phyloP scores from a whole-genome alignment of 2,797 vertebrate species.

The Microcaecilia unicolor region DNA sequence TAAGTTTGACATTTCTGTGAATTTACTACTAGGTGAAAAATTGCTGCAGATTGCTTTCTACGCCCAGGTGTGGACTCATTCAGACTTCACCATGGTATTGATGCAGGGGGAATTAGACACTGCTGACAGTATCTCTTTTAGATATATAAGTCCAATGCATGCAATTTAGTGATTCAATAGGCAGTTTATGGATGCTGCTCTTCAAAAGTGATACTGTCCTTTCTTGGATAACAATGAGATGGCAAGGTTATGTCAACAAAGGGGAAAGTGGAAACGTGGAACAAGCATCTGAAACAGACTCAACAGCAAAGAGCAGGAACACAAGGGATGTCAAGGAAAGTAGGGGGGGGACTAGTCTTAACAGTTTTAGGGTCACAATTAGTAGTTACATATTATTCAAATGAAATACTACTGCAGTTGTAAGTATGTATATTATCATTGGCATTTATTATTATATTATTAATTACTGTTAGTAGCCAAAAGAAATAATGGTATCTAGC shows the following conservation, averaged over 20 bases:
- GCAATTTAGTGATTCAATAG: background rate
- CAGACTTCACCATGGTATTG: constrained; percentile 59
- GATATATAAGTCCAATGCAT: background rate
- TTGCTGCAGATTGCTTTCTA: too few species aligned
- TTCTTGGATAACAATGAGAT: constrained; percentile 34
- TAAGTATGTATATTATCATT: constrained; percentile 28
- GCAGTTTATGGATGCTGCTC: background rate
- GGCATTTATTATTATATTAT: constrained; percentile 19
- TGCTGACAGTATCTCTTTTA: constrained; percentile 53
- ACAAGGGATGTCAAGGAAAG: constrained; percentile 54
- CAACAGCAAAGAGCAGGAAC: constrained; percentile 69
- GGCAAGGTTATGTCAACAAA: constrained; percentile 41
- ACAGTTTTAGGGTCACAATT: constrained; percentile 31
- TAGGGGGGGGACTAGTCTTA: constrained; percentile 46
- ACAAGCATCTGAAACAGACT: constrained; percentile 51
- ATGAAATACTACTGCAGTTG: constrained; percentile 33
- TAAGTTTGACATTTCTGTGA: too few species aligned
- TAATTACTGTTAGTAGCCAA: constrained; percentile 36
- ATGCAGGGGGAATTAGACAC: constrained; percentile 12
- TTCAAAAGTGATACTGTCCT: constrained; percentile 50
- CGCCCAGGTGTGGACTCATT: too few species aligned
- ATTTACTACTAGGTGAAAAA: too few species aligned
- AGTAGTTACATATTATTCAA: constrained; percentile 21
- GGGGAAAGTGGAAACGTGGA: constrained; percentile 40
- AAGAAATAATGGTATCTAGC: constrained; percentile 42